A percentile compares a stretch with the other conserved stretches of the same genome.
These are phyloP conservation scores for Hyposmocoma kahamanoa DNA, from an alignment of 1,140 invertebrate genomes.

Conservation along the genomic window DNA sequence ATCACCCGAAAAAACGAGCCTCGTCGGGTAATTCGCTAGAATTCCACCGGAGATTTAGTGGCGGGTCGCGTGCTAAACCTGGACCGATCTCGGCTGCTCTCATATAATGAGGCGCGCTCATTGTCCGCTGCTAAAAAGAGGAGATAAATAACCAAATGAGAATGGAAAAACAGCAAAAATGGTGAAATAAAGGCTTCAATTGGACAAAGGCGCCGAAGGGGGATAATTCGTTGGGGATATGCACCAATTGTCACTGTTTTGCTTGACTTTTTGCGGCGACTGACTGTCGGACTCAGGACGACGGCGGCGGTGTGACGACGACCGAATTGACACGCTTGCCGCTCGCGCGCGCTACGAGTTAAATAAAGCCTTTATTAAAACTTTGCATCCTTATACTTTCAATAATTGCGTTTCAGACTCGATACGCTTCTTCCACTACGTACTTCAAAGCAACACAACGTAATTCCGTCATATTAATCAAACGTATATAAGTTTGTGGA, in stretches of 20 bases:
- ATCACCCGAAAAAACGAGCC: conserved; percentile 61
- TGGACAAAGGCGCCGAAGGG: conserved; percentile 69
- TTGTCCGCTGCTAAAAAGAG: conserved; percentile 63
- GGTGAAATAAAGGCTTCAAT: conserved; percentile 66
- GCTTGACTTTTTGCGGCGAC: conserved; percentile 37
- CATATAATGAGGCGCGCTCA: conserved; percentile 65
- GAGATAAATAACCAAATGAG: conserved; percentile 72
- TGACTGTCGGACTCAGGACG: conserved; percentile 24
- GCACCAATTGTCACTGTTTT: conserved; percentile 71
- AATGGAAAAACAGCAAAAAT: conserved; percentile 68
- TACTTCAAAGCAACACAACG: no score
- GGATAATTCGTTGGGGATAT: conserved; percentile 69
- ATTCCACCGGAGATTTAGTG: conserved; percentile 69
- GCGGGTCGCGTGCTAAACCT: conserved; percentile 55
- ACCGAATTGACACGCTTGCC: no score
- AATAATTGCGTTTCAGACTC: no score
- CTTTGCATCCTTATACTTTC: no score
- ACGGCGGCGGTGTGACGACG: conserved; percentile 21
- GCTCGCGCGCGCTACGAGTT: no score
- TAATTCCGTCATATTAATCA: no score
- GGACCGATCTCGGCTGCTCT: no score
- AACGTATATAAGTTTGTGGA: no score
- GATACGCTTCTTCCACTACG: no score
- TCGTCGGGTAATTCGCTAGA: conserved; percentile 65
- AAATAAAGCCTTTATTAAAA: no score